Evolutionary conservation across 1,140 invertebrate species (phyloP).

Genomic region (Tribolium castaneum): DNA sequence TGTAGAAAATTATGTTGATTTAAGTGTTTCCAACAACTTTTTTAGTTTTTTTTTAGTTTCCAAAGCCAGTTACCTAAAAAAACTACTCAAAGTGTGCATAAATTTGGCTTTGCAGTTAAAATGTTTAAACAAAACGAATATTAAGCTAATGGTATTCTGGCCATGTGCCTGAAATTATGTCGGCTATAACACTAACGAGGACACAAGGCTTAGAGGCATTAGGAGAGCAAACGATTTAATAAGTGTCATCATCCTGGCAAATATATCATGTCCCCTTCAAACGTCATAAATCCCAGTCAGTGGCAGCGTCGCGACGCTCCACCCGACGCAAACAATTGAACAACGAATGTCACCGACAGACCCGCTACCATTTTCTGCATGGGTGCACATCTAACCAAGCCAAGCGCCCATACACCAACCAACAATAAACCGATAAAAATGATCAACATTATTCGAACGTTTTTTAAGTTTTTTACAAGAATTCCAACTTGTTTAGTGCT

Average conservation of each 20-base stretch:
- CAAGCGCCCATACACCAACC: slow-evolving; percentile 1
- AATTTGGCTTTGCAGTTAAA: neutral
- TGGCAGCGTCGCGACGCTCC: slow-evolving; percentile 45
- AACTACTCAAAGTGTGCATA: too few species aligned
- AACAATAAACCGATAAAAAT: too few species aligned
- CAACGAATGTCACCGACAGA: slow-evolving; percentile 62
- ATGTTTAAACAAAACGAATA: neutral
- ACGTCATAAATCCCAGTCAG: slow-evolving; percentile 63
- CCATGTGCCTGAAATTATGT: slow-evolving; percentile 19
- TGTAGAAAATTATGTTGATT: too few species aligned
- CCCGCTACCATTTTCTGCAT: slow-evolving; percentile 61
- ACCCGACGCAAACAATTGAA: slow-evolving; percentile 58
- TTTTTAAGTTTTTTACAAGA: neutral
- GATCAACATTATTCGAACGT: neutral
- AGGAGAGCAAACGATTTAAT: slow-evolving; percentile 61
- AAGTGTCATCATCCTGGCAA: slow-evolving; percentile 61
- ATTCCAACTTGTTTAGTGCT: neutral
- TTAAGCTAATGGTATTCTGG: neutral
- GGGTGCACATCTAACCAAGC: slow-evolving; percentile 56
- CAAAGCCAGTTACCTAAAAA: too few species aligned
- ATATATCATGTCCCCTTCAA: slow-evolving; percentile 61
- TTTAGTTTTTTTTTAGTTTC: too few species aligned
- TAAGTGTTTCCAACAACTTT: too few species aligned
- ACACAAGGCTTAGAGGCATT: slow-evolving; percentile 45
- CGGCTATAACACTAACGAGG: slow-evolving; percentile 9